phyloP scores from a whole-genome alignment of 2,113 vertebrate species.

The Synchiropus splendidus region DNA sequence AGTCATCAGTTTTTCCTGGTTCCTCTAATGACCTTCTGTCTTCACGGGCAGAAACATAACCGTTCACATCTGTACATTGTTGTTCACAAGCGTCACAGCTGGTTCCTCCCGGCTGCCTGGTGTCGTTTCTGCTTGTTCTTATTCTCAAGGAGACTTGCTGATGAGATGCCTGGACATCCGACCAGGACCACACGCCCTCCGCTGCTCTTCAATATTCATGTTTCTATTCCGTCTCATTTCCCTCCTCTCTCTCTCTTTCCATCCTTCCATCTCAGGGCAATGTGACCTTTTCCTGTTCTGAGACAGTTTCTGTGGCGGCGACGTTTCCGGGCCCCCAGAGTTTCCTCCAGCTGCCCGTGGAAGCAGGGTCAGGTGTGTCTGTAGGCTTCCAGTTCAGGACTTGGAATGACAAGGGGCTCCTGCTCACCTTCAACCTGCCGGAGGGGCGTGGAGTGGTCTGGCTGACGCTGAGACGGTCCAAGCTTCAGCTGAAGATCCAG shows the following conservation, averaged over 20 bases:
- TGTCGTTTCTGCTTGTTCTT: slow-evolving; percentile 46
- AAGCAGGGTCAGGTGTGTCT: slow-evolving; percentile 14
- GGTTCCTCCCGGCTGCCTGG: slow-evolving; percentile 18
- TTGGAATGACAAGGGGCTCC: slow-evolving; percentile 83
- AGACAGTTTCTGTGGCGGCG: slow-evolving; percentile 72
- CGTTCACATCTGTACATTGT: slow-evolving; percentile 1
- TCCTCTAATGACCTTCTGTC: no score
- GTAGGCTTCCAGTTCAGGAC: slow-evolving; percentile 83
- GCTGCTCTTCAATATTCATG: slow-evolving; percentile 31
- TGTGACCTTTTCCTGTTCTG: slow-evolving; percentile 73
- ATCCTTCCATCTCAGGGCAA: slow-evolving; percentile 66
- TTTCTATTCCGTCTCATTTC: slow-evolving; percentile 1
- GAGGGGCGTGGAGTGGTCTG: slow-evolving; percentile 60
- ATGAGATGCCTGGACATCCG: slow-evolving; percentile 13
- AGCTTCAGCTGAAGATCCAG: slow-evolving; percentile 70
- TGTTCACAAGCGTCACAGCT: slow-evolving; percentile 17
- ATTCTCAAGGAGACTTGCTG: slow-evolving; percentile 31
- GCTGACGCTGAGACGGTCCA: slow-evolving; percentile 75
- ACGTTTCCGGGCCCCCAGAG: slow-evolving; percentile 78
- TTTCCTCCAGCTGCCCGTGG: slow-evolving; percentile 66
- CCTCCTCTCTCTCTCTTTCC: no score
- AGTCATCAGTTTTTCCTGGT: no score
- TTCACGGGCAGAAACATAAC: no score
- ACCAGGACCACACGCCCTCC: slow-evolving; percentile 13
- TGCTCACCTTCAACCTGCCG: slow-evolving; percentile 70